Evolutionary conservation across 2,113 vertebrate genomes (phyloP), one percentile per base, ranked within the genome.

Genomic region (Embiotoca jacksoni): DNA sequence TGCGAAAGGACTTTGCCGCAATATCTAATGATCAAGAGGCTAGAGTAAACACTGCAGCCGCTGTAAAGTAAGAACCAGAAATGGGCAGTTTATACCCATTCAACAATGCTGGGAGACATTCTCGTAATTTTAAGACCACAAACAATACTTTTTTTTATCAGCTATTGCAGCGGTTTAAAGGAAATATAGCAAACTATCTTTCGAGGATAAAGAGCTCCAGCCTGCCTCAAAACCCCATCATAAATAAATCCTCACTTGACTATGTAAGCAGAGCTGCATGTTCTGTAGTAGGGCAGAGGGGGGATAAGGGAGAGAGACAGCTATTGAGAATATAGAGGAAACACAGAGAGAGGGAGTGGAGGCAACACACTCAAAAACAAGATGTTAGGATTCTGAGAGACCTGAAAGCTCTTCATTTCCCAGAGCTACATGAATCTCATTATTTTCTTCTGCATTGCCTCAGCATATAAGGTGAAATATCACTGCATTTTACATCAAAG

Each of bases 401-500:
- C 52, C 65, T 71, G 53, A 83, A 79, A 78, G 52, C 32, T 37
- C 32, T 53, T 83, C 57, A 56, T 77, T 81, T 72, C 87, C 80
- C 72, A 2, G 4, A 65, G 83, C 72, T 35, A 58, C 60, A 72
- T 61, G 67, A 78, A 86, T 87, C 81, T 80, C 67, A 84, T 89
- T 88, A 87, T 80, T 79, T 68, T 57, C 54, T 75, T 32, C 50
- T 10, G 60, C 61, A 58, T 59, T 75, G 75, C 84, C 65, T 77
- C 84, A 49, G 75, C 68, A 69, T 23, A 73, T 47, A 56, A 69
- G 66, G 80, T 66, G 32, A 86, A 89, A 87, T 78, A 82, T 75
- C 72, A 54, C 70, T 62, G 81, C 50, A 52, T 85, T 82, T 88
- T 75, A 85, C 68, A 69, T 83, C 59, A 81, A 89, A 90, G 75